A percentile compares a stretch with the other conserved stretches of the same genome.
Conservation (phyloP, 2,797 vertebrate species). For the Crax fasciolata region DNA sequence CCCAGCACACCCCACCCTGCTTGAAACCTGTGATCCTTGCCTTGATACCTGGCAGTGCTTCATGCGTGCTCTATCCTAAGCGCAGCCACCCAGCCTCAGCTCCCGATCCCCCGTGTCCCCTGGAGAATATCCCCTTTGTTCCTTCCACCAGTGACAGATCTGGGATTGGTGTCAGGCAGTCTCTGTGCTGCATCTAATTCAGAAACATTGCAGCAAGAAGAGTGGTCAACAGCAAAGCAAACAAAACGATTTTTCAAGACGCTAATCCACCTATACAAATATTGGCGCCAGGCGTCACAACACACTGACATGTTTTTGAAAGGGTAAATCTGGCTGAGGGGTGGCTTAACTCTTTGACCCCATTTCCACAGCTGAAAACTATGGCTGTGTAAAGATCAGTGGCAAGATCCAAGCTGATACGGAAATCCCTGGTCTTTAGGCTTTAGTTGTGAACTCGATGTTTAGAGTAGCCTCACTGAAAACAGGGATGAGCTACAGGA, state of each 20-base stretch:
- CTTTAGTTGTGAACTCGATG: background rate
- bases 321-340: conserved; percentile 61
- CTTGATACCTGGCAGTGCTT: background rate
- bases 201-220: conserved; percentile 42
- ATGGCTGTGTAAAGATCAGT: conserved; percentile 38
- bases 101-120: background rate
- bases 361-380: conserved; percentile 55
- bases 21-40: conserved; percentile 8
- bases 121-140: background rate
- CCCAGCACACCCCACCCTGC: background rate
- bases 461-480: background rate
- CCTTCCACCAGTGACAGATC: background rate
- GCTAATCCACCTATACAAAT: conserved; percentile 68
- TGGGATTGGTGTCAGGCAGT: background rate
- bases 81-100: background rate
- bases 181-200: conserved; percentile 16
- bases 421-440: background rate
- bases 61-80: background rate
- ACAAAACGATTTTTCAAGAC: conserved; percentile 30
- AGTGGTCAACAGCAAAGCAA: conserved; percentile 59
- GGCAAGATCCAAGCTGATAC: conserved; percentile 12
- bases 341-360: conserved; percentile 73
- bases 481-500: background rate
- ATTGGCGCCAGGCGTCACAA: conserved; percentile 29
- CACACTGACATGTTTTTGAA: conserved; percentile 47